Evolutionary conservation across 2,113 vertebrate species (phyloP), one percentile per base, ranked within the genome.

Genomic region (Oriolus oriolus): DNA sequence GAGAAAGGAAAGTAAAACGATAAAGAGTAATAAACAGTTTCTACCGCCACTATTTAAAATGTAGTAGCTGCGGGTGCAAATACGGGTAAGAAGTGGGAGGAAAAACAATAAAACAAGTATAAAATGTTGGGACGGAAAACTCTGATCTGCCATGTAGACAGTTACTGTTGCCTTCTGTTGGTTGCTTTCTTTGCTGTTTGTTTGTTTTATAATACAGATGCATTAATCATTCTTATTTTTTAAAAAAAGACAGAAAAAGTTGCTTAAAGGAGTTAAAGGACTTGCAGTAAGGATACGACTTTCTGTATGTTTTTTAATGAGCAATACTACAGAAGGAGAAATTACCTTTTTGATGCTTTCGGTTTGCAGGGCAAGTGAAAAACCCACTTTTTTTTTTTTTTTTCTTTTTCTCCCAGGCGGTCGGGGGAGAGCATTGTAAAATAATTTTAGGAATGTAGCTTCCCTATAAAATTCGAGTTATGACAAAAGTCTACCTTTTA

Each of bases 401-500:
- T 59, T 39, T 50, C 71, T 54, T 70, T 59, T 66, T n/a, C 23
- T n/a, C n/a, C 56, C 66, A 82, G 88, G 77, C 64, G 5, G 59
- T 90, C 15, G 57, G 35, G 87, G 65, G 94, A 93, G 94, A 94
- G 53, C 44, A 45, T 39, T 93, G 94, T 95, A 91, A 96, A 96
- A 97, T 95, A 86, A 97, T 97, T 97, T 98, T 97, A 97, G 92
- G 93, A 96, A 97, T 91, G 94, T 79, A 65, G 87, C 41, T 84
- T 89, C 97, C 97, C 95, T 94, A 95, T 97, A 97, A 97, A 97
- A 97, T 74, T 95, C 86, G 94, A 97, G 87, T 98, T 97, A 93
- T 96, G 97, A 97, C 96, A 96, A 93, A 98, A 97, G 91, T 95
- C 94, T 87, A 92, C 96, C 97, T 98, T 98, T 98, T 98, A 96